phyloP scores from a whole-genome alignment of 2,888 invertebrate species.

The Philereme transversata region DNA sequence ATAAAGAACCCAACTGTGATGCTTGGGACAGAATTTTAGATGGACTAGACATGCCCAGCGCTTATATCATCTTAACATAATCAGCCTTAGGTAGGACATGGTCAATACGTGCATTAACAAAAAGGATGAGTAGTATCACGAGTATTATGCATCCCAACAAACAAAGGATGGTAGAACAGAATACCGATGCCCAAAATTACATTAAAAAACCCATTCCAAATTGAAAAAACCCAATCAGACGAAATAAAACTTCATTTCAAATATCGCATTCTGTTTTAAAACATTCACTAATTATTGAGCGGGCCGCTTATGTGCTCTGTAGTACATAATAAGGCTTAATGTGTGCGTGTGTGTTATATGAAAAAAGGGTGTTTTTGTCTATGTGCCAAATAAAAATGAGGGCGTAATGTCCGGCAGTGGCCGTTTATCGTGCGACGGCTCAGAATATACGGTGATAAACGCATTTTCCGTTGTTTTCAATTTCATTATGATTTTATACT shows the following conservation, averaged over 20 bases:
- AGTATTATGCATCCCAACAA: background rate
- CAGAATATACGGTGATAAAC: slow-evolving; percentile 49
- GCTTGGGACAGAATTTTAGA: no score
- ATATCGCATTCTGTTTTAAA: slow-evolving; percentile 76
- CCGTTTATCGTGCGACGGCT: slow-evolving; percentile 67
- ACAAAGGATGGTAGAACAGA: slow-evolving; percentile 3
- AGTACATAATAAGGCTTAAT: slow-evolving; percentile 45
- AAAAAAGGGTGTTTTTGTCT: slow-evolving; percentile 82
- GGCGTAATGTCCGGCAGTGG: slow-evolving; percentile 78
- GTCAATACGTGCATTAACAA: no score
- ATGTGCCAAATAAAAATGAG: slow-evolving; percentile 84
- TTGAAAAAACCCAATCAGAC: slow-evolving; percentile 42
- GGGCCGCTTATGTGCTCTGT: slow-evolving; percentile 46
- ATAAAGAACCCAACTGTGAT: no score
- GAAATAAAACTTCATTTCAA: slow-evolving; percentile 78
- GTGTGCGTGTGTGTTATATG: slow-evolving; percentile 66
- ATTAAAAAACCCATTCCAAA: slow-evolving; percentile 37
- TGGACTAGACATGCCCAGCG: no score
- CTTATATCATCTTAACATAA: no score
- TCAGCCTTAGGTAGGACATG: no score
- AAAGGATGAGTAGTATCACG: no score
- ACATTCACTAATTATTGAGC: slow-evolving; percentile 79
- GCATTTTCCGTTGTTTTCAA: slow-evolving; percentile 16
- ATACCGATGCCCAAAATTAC: slow-evolving; percentile 29
- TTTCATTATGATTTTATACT: no score